Evolutionary conservation across 2,797 vertebrate species (phyloP), one percentile per base, ranked within the genome.

Genomic region (Rhodeus uyekii): DNA sequence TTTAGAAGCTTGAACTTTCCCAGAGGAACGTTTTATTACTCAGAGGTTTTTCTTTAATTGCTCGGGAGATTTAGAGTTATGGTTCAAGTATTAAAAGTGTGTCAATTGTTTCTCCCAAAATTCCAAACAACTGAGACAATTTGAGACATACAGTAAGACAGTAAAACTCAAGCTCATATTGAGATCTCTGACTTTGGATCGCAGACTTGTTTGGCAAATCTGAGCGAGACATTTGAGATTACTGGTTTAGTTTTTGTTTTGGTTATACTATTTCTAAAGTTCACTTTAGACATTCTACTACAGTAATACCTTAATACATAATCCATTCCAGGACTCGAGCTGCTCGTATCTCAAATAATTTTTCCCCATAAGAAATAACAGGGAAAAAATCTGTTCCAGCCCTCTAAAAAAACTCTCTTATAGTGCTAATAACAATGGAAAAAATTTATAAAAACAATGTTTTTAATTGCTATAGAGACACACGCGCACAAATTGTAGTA

Each of bases 1-100:
- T 88, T 92, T 93, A 91, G 92, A 89, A 90, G 89, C 87, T 87
- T 90, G 89, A 50, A 24, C 60, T 50, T 77, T 64, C 60, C 60
- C 76, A 27, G n/a, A 78, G 63, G 63, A 39, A 13, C n/a, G 22
- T 76, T 78, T 78, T 67, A 48, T 50, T 39, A 48, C 61, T 65
- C 19, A 9, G 19, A 42, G 34, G 8, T 75, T 60, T n/a, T 13
- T 10, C 19, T 74, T 55, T 24, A 34, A 74, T 55, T 38, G n/a
- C 36, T 60, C 53, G 22, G 16, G 53, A 60, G 67, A 71, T 29
- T 42, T 16, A 27, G 44, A 32, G 53, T 10, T 29, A 73, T 64
- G 18, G 16, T 64, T 64, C 5, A 32, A 14, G 32, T 38, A 38
- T 38, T 5, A 24, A 74, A 55, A 18, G 8, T 61, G 32, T 78